A percentile compares a stretch with the other conserved stretches of the same genome.
Evolutionary conservation across 2,113 vertebrate genomes (phyloP).

Genomic region (Passer domesticus): DNA sequence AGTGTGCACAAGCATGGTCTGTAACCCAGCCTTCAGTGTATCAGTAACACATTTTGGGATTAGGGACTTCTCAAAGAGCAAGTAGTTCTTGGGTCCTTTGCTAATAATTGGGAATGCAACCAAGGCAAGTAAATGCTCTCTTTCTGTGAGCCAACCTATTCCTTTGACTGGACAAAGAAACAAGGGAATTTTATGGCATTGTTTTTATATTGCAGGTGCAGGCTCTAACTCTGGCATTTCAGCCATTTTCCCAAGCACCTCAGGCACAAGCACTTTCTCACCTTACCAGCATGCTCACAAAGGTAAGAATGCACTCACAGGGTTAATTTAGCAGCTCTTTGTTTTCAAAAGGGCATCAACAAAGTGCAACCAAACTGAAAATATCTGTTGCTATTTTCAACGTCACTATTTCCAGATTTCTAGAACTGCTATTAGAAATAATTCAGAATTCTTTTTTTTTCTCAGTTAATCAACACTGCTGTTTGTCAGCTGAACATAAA

Average conservation of each 20-base stretch:
- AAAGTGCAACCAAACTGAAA: neutral
- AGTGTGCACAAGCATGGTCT: neutral
- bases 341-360: neutral
- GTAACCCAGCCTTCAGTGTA: neutral
- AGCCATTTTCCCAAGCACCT: slow-evolving; percentile 75
- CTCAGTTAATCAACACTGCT: neutral
- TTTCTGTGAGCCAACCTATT: neutral
- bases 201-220: slow-evolving; percentile 77
- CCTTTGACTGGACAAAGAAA: neutral
- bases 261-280: slow-evolving; percentile 84
- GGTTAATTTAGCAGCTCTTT: neutral
- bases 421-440: neutral
- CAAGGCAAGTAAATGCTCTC: neutral
- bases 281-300: slow-evolving; percentile 86
- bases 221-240: slow-evolving; percentile 64
- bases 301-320: slow-evolving; percentile 74
- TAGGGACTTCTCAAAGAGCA: neutral
- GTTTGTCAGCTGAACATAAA: neutral
- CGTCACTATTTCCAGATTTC: neutral
- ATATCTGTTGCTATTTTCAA: neutral
- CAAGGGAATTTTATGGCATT: neutral
- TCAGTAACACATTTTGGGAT: neutral
- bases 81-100: neutral
- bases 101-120: neutral
- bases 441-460: neutral